Evolutionary conservation across 2,888 invertebrate species (phyloP), one percentile per base, ranked within the genome.

Genomic region (Doris montereyensis): DNA sequence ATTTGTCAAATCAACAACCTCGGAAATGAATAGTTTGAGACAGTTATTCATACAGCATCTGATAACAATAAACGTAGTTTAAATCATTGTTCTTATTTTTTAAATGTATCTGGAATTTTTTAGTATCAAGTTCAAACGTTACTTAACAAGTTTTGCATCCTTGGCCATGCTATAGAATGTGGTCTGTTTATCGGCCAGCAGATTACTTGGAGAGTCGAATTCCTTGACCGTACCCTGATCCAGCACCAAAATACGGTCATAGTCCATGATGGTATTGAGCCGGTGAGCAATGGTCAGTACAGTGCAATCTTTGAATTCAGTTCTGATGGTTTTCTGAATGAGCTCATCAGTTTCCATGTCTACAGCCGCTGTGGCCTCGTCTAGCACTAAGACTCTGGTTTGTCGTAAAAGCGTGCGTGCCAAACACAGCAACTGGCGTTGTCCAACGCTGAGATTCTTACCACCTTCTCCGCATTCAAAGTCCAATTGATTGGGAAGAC

Each of bases 391-490:
- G 80, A 93, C 92, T 92, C 93, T 96, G 4, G 96, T 96, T 92
- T 97, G 96, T 77, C 96, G 93, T 76, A 97, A 93, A 86, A 97
- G 92, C 24, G 97, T 96, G 87, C 97, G 93, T 75, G 96, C 96
- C 86, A 97, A 93, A 88, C 97, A 97, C 83, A 97, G 94, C 81
- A 97, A 93, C 92, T 97, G 97, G 17, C 96, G 93, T 92, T 97
- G 97, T 0, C 97, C 97, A 83, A 96, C 96, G 73, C 92, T 93
- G 76, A 93, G 88, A 92, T 98, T 98, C 89, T 97, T 96, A 70
- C 98, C 98, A 76, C 97, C 97, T 92, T 98, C 98, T 2, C 95
- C 93, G 76, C 97, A 94, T 91, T 95, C 95, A 91, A 97, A 96
- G 81, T 94, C 93, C 70, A 99, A 93, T 13, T 96, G 95, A 70